Evolutionary conservation across 2,797 vertebrate species (phyloP).

Genomic region (Coilia nasus): DNA sequence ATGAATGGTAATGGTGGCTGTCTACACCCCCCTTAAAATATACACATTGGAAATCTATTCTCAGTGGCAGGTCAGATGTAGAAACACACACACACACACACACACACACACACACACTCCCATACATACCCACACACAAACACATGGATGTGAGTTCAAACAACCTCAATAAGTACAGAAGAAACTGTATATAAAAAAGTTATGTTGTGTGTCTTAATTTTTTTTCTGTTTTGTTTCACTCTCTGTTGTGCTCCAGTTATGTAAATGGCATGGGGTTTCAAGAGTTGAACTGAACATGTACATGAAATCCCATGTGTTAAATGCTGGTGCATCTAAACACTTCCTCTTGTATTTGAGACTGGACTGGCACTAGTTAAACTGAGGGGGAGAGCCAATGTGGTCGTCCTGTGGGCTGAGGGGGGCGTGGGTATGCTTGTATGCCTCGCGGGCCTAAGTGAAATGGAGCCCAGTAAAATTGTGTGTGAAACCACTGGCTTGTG

Average conservation of each 20-base stretch:
- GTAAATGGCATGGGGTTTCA: constrained; percentile 17
- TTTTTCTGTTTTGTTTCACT: neutral
- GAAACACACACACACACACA: constrained; percentile 21
- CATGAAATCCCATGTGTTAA: neutral
- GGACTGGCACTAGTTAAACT: neutral
- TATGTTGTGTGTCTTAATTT: neutral
- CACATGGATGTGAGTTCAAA: neutral
- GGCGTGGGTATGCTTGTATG: neutral
- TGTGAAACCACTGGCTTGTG: neutral
- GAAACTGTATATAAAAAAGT: constrained; percentile 19
- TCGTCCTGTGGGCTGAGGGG: neutral
- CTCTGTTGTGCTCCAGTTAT: constrained; percentile 17
- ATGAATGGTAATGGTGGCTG: constrained; percentile 7
- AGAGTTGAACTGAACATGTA: neutral
- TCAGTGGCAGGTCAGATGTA: neutral
- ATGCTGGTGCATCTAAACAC: constrained; percentile 25
- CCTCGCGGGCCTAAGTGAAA: neutral
- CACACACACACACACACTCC: neutral
- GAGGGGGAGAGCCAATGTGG: neutral
- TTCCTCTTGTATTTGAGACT: neutral
- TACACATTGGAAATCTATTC: constrained; percentile 12
- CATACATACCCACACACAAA: neutral
- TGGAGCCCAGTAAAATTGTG: neutral
- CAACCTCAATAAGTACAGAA: neutral
- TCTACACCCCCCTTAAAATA: constrained; percentile 12